These are phyloP conservation scores for Microtus montanus DNA, from an alignment of 2,113 vertebrate genomes.

Conservation along the genomic window DNA sequence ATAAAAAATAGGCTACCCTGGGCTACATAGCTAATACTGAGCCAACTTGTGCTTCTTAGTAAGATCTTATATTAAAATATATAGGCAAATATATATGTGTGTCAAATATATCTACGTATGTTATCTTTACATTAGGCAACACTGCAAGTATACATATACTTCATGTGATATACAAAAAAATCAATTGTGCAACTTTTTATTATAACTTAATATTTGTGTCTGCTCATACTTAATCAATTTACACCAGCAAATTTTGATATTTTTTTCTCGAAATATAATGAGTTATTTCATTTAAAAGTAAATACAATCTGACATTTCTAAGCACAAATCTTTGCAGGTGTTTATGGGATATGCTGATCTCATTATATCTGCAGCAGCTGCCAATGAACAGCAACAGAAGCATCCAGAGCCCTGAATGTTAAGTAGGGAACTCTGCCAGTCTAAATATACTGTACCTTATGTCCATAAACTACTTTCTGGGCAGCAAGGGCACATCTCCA, in stretches of 20 bases:
- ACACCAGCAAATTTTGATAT: neutral
- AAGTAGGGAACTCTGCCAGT: constrained; percentile 10
- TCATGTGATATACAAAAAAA: neutral
- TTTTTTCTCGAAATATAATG: constrained; percentile 45
- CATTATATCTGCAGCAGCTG: constrained; percentile 56
- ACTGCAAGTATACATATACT: neutral
- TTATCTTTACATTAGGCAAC: neutral
- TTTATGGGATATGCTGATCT: constrained; percentile 60
- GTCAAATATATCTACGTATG: neutral
- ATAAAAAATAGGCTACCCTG: too few relatives aligned
- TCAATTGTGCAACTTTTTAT: neutral
- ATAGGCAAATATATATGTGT: neutral
- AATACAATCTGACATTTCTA: constrained; percentile 49
- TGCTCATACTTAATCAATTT: neutral
- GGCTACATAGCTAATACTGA: neutral
- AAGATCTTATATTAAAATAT: neutral
- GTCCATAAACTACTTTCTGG: constrained; percentile 66
- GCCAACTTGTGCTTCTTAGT: neutral
- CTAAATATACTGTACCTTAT: constrained; percentile 58
- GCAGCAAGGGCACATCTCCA: constrained; percentile 54
- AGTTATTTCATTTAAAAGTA: constrained; percentile 53
- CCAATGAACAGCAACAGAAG: constrained; percentile 30
- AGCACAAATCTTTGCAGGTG: constrained; percentile 3
- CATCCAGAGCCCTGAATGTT: neutral
- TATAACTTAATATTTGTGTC: constrained; percentile 42